Evolutionary conservation across 2,797 vertebrate species (phyloP).

Genomic region (Malurus splendens): DNA sequence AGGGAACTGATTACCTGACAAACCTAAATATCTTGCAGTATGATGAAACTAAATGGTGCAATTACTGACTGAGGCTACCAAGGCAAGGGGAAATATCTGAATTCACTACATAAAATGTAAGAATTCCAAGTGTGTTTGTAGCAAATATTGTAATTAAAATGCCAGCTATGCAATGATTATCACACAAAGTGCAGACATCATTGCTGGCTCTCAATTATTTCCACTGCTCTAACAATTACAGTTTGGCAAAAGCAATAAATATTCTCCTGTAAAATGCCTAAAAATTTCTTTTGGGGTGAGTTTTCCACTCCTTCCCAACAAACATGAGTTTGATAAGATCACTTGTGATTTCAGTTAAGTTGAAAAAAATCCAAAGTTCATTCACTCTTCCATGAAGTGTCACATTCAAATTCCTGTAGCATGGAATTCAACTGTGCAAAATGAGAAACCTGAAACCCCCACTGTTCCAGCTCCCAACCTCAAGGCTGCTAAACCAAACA

Average conservation of each 20-base stretch:
- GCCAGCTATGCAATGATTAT: neutral
- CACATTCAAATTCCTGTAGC: neutral
- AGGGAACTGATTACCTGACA: neutral
- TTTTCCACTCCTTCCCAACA: neutral
- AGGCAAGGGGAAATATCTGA: neutral
- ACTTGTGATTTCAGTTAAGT: neutral
- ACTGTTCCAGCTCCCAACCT: rapidly evolving
- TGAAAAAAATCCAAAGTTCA: neutral
- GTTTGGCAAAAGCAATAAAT: neutral
- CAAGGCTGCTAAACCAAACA: neutral
- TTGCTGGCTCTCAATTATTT: neutral
- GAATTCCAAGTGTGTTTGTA: neutral
- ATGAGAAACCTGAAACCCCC: neutral
- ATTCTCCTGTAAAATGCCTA: neutral
- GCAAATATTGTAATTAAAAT: neutral
- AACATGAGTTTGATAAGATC: neutral
- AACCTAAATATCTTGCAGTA: neutral
- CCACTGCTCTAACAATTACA: neutral
- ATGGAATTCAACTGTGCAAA: neutral
- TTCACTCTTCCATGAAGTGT: neutral
- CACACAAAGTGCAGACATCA: neutral
- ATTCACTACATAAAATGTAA: neutral
- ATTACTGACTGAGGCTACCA: neutral
- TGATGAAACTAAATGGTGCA: neutral
- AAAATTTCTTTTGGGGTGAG: neutral